These are phyloP conservation scores for Nomia melanderi DNA, from an alignment of 1,140 invertebrate species.

Conservation along the genomic window DNA sequence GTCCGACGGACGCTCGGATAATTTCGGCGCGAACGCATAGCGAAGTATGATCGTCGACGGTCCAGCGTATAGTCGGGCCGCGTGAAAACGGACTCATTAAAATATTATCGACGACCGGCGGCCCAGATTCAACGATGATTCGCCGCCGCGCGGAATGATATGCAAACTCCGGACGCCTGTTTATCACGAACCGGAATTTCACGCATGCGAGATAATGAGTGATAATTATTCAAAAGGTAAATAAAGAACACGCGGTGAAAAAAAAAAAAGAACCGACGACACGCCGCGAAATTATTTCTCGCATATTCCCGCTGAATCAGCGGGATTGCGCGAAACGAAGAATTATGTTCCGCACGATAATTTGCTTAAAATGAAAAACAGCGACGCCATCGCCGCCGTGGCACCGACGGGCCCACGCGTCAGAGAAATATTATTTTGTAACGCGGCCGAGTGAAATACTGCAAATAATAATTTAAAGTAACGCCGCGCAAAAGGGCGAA, in stretches of 20 bases:
- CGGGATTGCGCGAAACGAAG: background rate
- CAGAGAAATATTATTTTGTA: background rate
- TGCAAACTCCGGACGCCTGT: background rate
- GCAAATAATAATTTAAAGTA: background rate
- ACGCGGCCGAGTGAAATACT: background rate
- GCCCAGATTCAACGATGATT: background rate
- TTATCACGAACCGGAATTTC: background rate
- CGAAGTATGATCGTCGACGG: background rate
- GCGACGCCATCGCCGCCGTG: background rate
- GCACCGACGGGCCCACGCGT: too few relatives aligned
- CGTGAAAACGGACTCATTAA: background rate
- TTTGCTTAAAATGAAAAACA: background rate
- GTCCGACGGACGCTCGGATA: background rate
- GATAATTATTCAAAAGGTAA: background rate
- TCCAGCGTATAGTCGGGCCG: background rate
- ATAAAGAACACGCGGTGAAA: background rate
- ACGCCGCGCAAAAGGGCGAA: background rate
- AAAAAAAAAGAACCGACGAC: too few relatives aligned
- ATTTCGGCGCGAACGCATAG: conserved; percentile 27
- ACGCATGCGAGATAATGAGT: background rate
- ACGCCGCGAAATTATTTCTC: background rate
- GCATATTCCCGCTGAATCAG: background rate
- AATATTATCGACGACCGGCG: background rate
- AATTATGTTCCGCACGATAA: conserved; percentile 4
- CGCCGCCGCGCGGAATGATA: background rate